phyloP scores from a whole-genome alignment of 30 jellyfish, hydroid and myxozoan genomes.

The Rhopilema esculentum region DNA sequence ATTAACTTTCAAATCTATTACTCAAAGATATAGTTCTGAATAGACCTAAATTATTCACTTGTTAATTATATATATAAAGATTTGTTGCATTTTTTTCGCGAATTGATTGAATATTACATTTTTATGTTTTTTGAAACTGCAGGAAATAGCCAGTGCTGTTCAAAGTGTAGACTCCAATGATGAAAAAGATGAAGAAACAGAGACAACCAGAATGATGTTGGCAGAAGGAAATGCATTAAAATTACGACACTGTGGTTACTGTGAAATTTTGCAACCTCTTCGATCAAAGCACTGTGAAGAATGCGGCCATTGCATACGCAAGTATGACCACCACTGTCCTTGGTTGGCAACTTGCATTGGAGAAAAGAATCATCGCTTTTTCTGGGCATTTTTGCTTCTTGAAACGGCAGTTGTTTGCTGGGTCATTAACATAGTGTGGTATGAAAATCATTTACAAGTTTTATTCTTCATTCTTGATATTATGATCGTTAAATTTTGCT shows the following conservation, averaged over 20 bases:
- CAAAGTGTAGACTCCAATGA: conserved; percentile 17
- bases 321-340: conserved; percentile 99
- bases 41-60: too few relatives aligned
- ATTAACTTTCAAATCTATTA: too few relatives aligned
- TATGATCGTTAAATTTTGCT: too few relatives aligned
- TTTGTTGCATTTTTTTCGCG: too few relatives aligned
- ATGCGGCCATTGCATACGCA: conserved; percentile 90
- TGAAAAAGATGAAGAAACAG: conserved; percentile 68
- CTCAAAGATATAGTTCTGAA: too few relatives aligned
- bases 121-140: too few relatives aligned
- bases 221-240: conserved; percentile 89
- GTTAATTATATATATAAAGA: too few relatives aligned
- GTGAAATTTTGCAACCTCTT: conserved; percentile 94
- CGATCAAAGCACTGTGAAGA: conserved; percentile 98
- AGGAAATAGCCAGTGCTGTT: conserved; percentile 9
- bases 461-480: too few relatives aligned
- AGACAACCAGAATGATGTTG: conserved; percentile 79
- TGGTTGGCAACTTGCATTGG: conserved; percentile 99
- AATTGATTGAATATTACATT: too few relatives aligned
- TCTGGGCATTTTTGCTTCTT: conserved; percentile 77
- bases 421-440: conserved; percentile 80
- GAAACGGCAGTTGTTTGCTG: conserved; percentile 81
- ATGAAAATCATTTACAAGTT: conserved; percentile 4
- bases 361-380: conserved; percentile 92
- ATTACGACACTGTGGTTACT: conserved; percentile 90